Evolutionary conservation across 2,113 vertebrate genomes (phyloP).

Genomic region (Phoxinus phoxinus): DNA sequence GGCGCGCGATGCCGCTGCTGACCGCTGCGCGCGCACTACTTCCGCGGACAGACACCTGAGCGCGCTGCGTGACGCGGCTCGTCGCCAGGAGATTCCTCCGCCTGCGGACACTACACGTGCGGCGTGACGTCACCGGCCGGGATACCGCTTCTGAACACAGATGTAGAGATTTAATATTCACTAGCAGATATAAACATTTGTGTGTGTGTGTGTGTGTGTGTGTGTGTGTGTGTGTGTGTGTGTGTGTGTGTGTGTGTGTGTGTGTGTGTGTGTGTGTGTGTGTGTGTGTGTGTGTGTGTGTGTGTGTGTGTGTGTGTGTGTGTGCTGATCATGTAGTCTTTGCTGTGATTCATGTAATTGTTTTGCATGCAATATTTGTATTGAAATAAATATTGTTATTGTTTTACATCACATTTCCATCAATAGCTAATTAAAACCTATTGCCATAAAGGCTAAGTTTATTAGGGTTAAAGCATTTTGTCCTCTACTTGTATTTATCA

Average conservation of each 20-base stretch:
- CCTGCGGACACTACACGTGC: background rate
- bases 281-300: too few species aligned
- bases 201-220: too few species aligned
- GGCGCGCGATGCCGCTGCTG: constrained; percentile 37
- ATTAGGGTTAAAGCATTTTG: background rate
- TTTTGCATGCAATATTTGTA: background rate
- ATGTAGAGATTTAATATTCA: background rate
- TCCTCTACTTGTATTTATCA: background rate
- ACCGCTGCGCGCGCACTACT: constrained; percentile 58
- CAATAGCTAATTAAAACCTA: background rate
- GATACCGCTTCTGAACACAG: background rate
- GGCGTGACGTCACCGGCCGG: background rate
- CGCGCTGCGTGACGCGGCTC: background rate
- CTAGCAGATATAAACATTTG: background rate
- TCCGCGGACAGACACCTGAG: constrained; percentile 53
- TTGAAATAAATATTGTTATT: too few species aligned
- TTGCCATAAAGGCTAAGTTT: background rate
- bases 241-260: too few species aligned
- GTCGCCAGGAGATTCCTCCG: constrained; percentile 2
- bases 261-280: too few species aligned
- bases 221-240: too few species aligned
- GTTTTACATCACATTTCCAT: too few species aligned
- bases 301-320: too few species aligned
- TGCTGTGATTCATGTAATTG: background rate
- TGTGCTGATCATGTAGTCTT: background rate